Evolutionary conservation across 2,797 vertebrate species (phyloP), one percentile per base, ranked within the genome.

Genomic region (Enteromius paludinosus): DNA sequence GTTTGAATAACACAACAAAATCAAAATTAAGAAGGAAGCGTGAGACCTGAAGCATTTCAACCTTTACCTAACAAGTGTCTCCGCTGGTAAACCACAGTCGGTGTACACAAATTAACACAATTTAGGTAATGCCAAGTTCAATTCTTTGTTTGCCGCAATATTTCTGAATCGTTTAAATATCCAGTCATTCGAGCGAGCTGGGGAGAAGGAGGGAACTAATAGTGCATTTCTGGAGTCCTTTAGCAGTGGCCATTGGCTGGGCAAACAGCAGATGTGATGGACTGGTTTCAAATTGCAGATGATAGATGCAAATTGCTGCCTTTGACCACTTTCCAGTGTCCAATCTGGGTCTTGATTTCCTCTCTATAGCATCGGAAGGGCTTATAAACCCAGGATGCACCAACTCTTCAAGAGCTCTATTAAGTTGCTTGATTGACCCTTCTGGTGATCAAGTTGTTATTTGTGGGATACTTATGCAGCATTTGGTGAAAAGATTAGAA

Each of bases 121-220:
- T 94, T 95, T 93, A 93, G 86, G 86, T 92, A 33, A 88, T 94
- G 94, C 91, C 94, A 94, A 52, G 79, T 93, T 90, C 89, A 92
- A 91, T 95, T 93, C 86, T 76, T 87, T 91, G 87, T 90, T 68
- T 84, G 64, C 43, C 9, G 71, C 78, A 82, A 87, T 91, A 88
- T 88, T 92, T 92, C 88, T 89, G 89, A 89, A 86, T 81, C 84
- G 52, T 80, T 92, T 90, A 92, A 91, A 88, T 87, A 86, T 87
- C 82, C 86, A 89, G 86, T 90, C 86, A 87, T 86, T 90, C 82
- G 79, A 28, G 52, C 23, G 52, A 83, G 83, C 80, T 35, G 66
- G 85, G 83, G 84, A 82, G 81, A 87, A 81, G 74, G 68, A 79
- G 65, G 23, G 69, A 81, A 83, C 87, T 89, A 91, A 91, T 90